Evolutionary conservation across 2,113 vertebrate species (phyloP).

Genomic region (Sylvietta virens): DNA sequence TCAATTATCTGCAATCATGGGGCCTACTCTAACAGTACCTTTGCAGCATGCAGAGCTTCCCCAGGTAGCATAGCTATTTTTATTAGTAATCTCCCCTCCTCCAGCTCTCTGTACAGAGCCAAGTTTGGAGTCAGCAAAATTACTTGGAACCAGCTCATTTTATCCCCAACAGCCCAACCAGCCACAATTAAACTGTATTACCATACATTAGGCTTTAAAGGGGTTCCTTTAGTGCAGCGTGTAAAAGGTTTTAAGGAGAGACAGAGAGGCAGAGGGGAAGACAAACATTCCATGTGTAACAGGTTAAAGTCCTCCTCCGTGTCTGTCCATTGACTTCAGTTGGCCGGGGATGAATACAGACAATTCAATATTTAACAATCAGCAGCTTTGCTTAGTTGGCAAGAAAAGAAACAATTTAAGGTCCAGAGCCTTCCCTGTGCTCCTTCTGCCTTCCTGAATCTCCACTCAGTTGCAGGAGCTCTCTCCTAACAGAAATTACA

Average conservation of each 20-base stretch:
- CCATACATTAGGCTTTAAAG: conserved; percentile 9
- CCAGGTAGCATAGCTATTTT: conserved; percentile 2
- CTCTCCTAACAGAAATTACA: not conserved
- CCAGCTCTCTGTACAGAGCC: not conserved
- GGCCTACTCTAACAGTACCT: not conserved
- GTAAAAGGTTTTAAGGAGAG: not conserved
- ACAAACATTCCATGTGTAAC: not conserved
- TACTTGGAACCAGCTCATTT: not conserved
- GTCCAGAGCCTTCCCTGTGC: not conserved
- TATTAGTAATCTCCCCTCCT: not conserved
- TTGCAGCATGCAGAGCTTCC: not conserved
- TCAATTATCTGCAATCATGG: not conserved
- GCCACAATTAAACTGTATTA: conserved; percentile 27
- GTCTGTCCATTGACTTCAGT: not conserved
- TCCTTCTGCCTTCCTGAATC: conserved; percentile 5
- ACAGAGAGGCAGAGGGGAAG: not conserved
- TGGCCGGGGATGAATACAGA: not conserved
- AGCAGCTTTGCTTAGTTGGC: conserved; percentile 33
- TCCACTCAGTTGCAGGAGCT: not conserved
- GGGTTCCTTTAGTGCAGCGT: not conserved
- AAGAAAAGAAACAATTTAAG: conserved; percentile 12
- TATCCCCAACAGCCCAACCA: conserved; percentile 1
- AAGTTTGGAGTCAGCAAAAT: conserved; percentile 46
- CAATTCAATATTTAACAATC: conserved; percentile 34
- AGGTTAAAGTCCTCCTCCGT: not conserved